Evolutionary conservation across 2,888 invertebrate genomes (phyloP), one percentile per base, ranked within the genome.

Genomic region (Alviniconcha strummeri): DNA sequence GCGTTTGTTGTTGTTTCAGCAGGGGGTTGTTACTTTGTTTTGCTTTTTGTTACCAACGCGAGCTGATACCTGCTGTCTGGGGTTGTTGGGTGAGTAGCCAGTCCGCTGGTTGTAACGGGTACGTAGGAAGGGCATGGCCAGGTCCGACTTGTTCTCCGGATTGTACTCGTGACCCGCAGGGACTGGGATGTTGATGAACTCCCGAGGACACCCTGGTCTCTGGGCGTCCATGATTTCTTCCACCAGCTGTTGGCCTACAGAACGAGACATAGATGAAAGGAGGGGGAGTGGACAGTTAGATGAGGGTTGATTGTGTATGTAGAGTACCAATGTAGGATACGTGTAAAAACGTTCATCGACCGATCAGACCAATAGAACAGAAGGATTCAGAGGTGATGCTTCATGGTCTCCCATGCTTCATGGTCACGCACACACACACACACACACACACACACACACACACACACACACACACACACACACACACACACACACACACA

Each of bases 191-290:
- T 95, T 95, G 88, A 95, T 95, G 89, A 95, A 95, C 91, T 95
- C 95, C 0, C 95, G 95, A 11, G 95, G 95, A 92, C 95, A 95
- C 17, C 95, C 95, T n/a, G 95, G 94, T 88, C 95, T 92, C 90
- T 95, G 95, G 1, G 95, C 95, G 92, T 96, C 95, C 75, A 96
- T 90, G 84, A 96, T 95, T 93, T 96, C 96, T 89, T 95, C 95
- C 15, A 95, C 95, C 0, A 95, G 94, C 92, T 95, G 95, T 91
- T 95, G 95, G 75, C 95, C 95, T 95, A 86, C 7, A 36, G 36
- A 69, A 64, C 15, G 64, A 64, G 64, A 15, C 11, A 64, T 9
- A 13, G 64, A 64, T 1, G 64, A n/a, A n/a, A 17, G 69, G n/a
- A 69, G 4, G n/a, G 69, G n/a, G 69, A n/a, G 4, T 15, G 69